A percentile compares a stretch with the other conserved stretches of the same genome.
These are phyloP conservation scores for Rhinoraja longicauda DNA, from an alignment of 2,797 vertebrate species.

Conservation along the genomic window DNA sequence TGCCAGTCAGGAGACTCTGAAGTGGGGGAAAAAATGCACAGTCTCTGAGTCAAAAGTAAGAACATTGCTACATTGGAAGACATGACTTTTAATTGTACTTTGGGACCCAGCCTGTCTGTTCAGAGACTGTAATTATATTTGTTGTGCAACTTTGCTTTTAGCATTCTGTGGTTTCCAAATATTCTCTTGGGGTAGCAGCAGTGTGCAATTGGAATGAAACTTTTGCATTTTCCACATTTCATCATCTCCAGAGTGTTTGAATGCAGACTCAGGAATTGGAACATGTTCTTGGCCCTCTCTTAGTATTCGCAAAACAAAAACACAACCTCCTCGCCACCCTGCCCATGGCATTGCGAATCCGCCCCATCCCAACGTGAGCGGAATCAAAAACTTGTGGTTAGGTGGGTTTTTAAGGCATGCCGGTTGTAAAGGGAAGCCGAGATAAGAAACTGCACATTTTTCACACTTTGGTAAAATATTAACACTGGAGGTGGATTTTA, in stretches of 20 bases:
- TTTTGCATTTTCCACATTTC: conserved; percentile 7
- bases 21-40: not conserved
- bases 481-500: not conserved
- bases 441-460: not conserved
- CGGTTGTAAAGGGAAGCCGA: not conserved
- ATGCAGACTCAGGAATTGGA: not conserved
- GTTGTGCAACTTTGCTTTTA: not conserved
- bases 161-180: not conserved
- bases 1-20: not conserved
- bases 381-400: not conserved
- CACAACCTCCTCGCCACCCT: too few species aligned
- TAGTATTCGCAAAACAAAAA: not conserved
- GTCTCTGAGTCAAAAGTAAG: not conserved
- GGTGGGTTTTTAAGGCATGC: not conserved
- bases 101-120: not conserved
- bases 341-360: not conserved
- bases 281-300: not conserved
- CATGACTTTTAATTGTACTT: not conserved
- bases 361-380: not conserved
- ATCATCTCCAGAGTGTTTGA: not conserved
- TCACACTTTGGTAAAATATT: not conserved
- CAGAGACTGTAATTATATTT: not conserved
- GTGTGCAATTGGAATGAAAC: not conserved
- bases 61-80: not conserved
- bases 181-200: not conserved